Evolutionary conservation across 2,113 vertebrate genomes (phyloP), one percentile per base, ranked within the genome.

Genomic region (Tylochromis polylepis): DNA sequence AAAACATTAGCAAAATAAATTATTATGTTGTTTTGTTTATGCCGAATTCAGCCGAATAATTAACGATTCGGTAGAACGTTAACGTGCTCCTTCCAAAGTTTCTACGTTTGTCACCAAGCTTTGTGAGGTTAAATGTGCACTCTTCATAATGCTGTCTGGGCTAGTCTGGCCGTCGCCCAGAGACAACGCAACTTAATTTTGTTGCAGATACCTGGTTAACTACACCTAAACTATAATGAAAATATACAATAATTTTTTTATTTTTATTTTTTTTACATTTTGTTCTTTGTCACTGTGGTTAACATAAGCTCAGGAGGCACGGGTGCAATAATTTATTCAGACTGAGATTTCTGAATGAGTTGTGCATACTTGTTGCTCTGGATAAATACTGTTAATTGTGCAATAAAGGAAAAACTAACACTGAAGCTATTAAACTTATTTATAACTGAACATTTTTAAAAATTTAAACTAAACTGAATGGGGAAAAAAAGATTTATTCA

Each of bases 21-120:
- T 1, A 3, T 11, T 60, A 1, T 22, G 55, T 1, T 16, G 2
- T 77, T 1, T 29, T 36, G 3, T n/a, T 2, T 16, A 0, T 24
- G 82, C 92, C 90, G 90, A 92, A 91, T 85, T 59, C 0, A 34
- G 2, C 83, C 4, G 8, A 85, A 79, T 7, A 31, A 3, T 5
- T 5, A 2, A n/a, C 2, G 2, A 3, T 2, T n/a, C 0, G 0
- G 5, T 5, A 4, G 9, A 6, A 20, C 3, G 0, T 34, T 0
- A 65, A 29, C 7, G 0, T 8, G 2, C 29, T 1, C 3, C 2
- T 1, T 72, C n/a, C 0, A 46, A 31, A 0, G 2, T 0, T 14
- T 27, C 4, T 58, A 3, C 2, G 4, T 77, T 6, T 57, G 10
- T 81, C 5, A 1, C 3, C 3, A 7, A 59, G 15, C 2, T 4